These are phyloP conservation scores for Drosophila hamatofila DNA, from an alignment of 2,888 invertebrate genomes.

Conservation along the genomic window DNA sequence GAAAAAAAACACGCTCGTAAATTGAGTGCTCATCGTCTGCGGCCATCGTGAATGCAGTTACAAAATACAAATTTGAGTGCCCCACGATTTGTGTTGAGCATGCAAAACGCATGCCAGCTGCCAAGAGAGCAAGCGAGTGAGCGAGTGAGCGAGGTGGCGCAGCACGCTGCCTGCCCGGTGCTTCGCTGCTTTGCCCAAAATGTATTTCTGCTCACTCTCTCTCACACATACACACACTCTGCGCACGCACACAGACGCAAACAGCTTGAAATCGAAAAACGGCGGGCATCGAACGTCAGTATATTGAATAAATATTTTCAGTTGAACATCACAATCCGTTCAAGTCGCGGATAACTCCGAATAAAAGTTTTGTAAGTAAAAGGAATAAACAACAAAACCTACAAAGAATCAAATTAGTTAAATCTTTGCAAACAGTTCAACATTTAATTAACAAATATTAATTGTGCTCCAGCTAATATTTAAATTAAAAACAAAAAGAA, in stretches of 20 bases:
- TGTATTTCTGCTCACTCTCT: slow-evolving; percentile 55
- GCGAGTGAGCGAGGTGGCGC: slow-evolving; percentile 11
- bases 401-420: slow-evolving; percentile 30
- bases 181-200: slow-evolving; percentile 48
- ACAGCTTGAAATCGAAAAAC: slow-evolving; percentile 71
- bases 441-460: slow-evolving; percentile 13
- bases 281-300: slow-evolving; percentile 83
- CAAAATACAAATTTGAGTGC: slow-evolving; percentile 57
- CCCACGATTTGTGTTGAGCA: slow-evolving; percentile 66
- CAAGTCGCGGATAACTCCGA: slow-evolving; percentile 86
- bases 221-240: slow-evolving; percentile 24
- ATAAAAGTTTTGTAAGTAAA: slow-evolving; percentile 85
- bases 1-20: slow-evolving; percentile 44
- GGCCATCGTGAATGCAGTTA: slow-evolving; percentile 64
- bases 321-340: slow-evolving; percentile 86
- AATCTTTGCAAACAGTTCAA: slow-evolving; percentile 11
- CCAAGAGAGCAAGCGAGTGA: slow-evolving; percentile 7
- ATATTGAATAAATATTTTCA: slow-evolving; percentile 85
- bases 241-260: slow-evolving; percentile 45
- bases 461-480: slow-evolving; percentile 6
- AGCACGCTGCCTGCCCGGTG: not conserved
- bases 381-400: slow-evolving; percentile 29
- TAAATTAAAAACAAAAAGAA: not conserved
- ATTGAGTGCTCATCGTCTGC: slow-evolving; percentile 44
- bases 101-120: slow-evolving; percentile 55